A percentile compares a stretch with the other conserved stretches of the same genome.
These are phyloP conservation scores for Lasioglossum albipes DNA, from an alignment of 1,140 invertebrate species.

Conservation along the genomic window DNA sequence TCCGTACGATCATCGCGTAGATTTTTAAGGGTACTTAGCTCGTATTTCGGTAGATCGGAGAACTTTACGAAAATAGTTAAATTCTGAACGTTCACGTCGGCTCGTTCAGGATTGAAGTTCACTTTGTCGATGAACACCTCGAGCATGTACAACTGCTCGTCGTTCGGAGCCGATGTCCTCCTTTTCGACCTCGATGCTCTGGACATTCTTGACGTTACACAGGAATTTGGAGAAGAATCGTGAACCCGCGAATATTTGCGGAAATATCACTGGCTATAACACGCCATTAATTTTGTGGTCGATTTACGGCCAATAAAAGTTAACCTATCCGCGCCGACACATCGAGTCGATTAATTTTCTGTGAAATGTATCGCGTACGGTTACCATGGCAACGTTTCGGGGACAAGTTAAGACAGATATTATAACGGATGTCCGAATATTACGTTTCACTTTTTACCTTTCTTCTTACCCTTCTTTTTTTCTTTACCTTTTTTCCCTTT, in stretches of 20 bases:
- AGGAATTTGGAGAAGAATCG: constrained; percentile 46
- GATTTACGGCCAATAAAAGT: constrained; percentile 14
- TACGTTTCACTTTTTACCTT: constrained; percentile 14
- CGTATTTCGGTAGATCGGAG: constrained; percentile 59
- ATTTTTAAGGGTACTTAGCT: constrained; percentile 48
- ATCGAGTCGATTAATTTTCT: background rate
- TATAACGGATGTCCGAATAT: constrained; percentile 4
- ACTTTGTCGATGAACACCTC: constrained; percentile 62
- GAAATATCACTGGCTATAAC: background rate
- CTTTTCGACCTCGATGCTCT: constrained; percentile 29
- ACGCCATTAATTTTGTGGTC: constrained; percentile 63
- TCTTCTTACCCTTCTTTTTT: constrained; percentile 15
- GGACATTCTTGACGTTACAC: background rate
- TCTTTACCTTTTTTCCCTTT: background rate
- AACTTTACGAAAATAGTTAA: constrained; percentile 58
- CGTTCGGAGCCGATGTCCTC: background rate
- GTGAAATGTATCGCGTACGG: background rate
- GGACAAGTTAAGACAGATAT: background rate
- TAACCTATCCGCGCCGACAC: constrained; percentile 24
- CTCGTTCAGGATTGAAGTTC: constrained; percentile 38
- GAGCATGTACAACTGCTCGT: constrained; percentile 69
- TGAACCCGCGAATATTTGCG: background rate
- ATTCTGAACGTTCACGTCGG: background rate
- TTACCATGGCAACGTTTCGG: constrained; percentile 33
- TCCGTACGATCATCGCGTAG: background rate